These are phyloP conservation scores for Theristus sp. DNA, from an alignment of 2,888 invertebrate species.

Conservation along the genomic window DNA sequence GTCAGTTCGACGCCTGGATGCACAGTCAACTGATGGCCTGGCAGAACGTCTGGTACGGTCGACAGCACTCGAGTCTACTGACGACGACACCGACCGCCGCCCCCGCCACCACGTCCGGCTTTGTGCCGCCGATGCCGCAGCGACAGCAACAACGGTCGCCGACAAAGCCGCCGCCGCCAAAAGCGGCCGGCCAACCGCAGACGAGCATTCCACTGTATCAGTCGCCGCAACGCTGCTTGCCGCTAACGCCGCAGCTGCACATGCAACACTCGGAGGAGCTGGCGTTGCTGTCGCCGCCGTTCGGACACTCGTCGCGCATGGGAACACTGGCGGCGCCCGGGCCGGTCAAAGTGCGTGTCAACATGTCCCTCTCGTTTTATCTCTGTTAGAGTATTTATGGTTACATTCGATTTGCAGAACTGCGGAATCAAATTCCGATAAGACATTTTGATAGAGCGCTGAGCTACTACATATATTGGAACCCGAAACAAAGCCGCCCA, in stretches of 20 bases:
- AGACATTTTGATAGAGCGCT: too few species aligned
- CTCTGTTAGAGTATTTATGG: too few species aligned
- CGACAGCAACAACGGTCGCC: neutral
- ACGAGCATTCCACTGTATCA: neutral
- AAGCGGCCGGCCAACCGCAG: too few species aligned
- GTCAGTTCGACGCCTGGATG: slow-evolving; percentile 7
- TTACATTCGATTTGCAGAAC: too few species aligned
- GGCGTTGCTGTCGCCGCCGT: neutral
- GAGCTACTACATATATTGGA: too few species aligned
- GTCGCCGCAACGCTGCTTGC: neutral
- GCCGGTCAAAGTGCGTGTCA: neutral
- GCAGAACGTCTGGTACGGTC: neutral
- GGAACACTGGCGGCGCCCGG: neutral
- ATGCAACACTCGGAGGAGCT: neutral
- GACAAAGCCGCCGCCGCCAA: too few species aligned
- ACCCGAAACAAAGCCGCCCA: too few species aligned
- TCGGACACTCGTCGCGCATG: neutral
- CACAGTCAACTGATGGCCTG: slow-evolving; percentile 7
- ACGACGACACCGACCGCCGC: neutral
- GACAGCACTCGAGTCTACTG: neutral
- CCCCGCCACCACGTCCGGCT: neutral
- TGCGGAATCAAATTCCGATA: too few species aligned
- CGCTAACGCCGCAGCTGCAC: neutral
- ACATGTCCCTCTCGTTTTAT: neutral
- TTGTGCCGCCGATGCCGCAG: neutral